Conservation (phyloP, 1,140 invertebrate genomes). For the Bombus difficillimus region DNA sequence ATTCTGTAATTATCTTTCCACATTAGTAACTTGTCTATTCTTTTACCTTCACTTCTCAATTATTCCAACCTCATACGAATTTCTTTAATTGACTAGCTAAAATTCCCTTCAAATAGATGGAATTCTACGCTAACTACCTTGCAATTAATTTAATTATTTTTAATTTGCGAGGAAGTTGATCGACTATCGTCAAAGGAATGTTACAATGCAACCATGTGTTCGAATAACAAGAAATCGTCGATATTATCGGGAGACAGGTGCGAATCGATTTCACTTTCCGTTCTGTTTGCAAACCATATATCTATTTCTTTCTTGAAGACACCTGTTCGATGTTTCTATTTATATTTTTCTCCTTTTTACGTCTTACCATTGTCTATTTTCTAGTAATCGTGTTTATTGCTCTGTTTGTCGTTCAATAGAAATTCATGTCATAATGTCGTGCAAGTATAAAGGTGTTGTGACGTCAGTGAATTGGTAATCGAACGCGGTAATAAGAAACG, state of each 20-base stretch:
- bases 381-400: neutral
- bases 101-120: neutral
- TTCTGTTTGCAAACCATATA: neutral
- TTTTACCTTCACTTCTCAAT: neutral
- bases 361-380: neutral
- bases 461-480: slow-evolving; percentile 6
- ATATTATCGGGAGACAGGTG: slow-evolving; percentile 8
- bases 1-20: no score
- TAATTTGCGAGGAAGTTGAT: slow-evolving; percentile 8
- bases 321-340: slow-evolving; percentile 4
- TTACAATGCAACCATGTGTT: neutral
- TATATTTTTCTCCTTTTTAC: neutral
- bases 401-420: neutral
- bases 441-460: neutral
- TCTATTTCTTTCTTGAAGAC: slow-evolving; percentile 10
- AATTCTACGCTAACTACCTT: neutral
- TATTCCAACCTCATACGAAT: neutral
- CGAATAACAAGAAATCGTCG: slow-evolving; percentile 28
- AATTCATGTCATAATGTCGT: neutral
- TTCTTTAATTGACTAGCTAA: neutral
- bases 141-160: neutral
- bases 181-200: slow-evolving; percentile 1
- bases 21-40: neutral
- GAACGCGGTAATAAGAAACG: no score
- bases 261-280: neutral